Base-by-base conservation (phyloP, 64 coral and sea anemone species). In the Stylophora pistillata region DNA sequence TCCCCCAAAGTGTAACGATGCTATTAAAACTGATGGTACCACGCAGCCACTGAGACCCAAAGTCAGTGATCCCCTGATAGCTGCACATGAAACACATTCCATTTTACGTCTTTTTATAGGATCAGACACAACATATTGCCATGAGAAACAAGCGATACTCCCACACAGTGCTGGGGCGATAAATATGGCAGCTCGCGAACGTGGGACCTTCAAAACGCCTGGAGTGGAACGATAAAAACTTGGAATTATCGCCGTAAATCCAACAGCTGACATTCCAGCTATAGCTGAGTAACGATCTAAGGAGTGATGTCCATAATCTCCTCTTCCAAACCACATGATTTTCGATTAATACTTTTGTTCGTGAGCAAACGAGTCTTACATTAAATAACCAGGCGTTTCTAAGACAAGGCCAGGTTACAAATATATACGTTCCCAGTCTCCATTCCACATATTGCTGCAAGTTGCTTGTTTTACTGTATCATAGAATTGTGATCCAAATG, bases 81-180 rank as follows among this genome's bases (percentile, higher is more conserved):
- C 77, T 28, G 94, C 90, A 86, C 94, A 96, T 25, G 87, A 79
- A 14, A 78, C 71, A 55, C 94, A 96, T 21, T 89, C 57, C 0
- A 96, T 69, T 65, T 84, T 78, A 5, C 76, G 69, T 15, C 7
- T 81, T 63, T 66, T 79, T 34, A 96, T 77, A 32, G 88, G 87
- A 76, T 81, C 82, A 21, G 94, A 86, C 20, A 96, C 28, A 6
- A 96, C 62, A 27, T 87, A 18, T 74, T 85, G 71, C 94, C 94
- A 96, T 2, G 78, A 85, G 30, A 78, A 62, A n/a, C 62, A 21
- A 4, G 94, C 80, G 47, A 86, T 25, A 12, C 86, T 64, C 6
- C 90, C 94, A 74, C 94, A 96, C 13, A 88, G 0, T 26, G 73
- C 64, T 33, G 94, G 90, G 56, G 85, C 64, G 37, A 47, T 47